Percentiles rank a stretch among this genome's conserved stretches.
Evolutionary conservation across 2,797 vertebrate genomes (phyloP).

Genomic region (Arvicola amphibius): DNA sequence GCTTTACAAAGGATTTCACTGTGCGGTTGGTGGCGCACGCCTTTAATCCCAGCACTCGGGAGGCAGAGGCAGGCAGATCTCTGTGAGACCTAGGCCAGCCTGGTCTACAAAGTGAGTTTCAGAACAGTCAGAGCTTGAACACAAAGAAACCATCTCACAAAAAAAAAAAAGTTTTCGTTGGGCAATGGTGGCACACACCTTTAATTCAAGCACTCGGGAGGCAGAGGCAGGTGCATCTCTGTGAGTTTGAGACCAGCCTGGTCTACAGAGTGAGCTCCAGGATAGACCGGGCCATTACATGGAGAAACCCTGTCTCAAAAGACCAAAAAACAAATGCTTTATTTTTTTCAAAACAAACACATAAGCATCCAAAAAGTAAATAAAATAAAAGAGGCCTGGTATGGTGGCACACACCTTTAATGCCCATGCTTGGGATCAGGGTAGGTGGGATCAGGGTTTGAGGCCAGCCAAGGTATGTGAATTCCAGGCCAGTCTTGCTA

Average conservation of each 20-base stretch:
- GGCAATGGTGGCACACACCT: rapidly evolving
- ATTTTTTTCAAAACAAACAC: not conserved
- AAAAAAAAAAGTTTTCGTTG: not conserved
- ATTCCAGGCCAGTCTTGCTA: not conserved
- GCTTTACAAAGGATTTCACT: not conserved
- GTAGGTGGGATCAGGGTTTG: not conserved
- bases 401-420: too few relatives aligned
- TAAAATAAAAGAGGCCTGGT: not conserved
- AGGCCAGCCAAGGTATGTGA: not conserved
- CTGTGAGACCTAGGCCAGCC: not conserved
- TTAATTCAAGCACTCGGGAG: not conserved
- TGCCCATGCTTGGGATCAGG: not conserved
- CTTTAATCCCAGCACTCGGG: not conserved
- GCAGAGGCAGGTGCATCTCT: not conserved
- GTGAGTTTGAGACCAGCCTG: not conserved
- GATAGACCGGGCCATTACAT: not conserved
- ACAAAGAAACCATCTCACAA: not conserved
- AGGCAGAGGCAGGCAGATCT: not conserved
- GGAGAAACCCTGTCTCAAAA: not conserved
- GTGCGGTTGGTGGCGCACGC: not conserved
- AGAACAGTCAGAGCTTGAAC: not conserved
- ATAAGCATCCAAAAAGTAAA: not conserved
- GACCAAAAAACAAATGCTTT: too few relatives aligned
- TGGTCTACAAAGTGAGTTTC: not conserved
- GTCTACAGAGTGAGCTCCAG: not conserved